Conservation (phyloP, 1,140 invertebrate genomes). For the Helicorthomorpha holstii region DNA sequence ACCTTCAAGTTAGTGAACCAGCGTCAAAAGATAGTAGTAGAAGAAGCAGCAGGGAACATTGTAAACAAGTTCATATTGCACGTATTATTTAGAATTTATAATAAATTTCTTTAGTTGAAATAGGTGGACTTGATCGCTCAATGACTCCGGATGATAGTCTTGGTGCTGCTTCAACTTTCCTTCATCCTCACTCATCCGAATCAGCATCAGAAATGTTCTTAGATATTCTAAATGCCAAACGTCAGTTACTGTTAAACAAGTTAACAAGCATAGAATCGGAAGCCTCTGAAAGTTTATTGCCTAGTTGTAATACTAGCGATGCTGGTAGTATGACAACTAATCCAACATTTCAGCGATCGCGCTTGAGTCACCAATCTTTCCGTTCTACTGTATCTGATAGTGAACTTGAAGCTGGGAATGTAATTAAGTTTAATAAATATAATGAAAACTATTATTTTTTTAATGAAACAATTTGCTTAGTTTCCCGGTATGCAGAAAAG, state of each 20-base stretch:
- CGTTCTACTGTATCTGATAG: conserved; percentile 83
- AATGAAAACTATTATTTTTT: neutral
- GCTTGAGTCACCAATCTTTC: conserved; percentile 40
- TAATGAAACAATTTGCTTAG: conserved; percentile 18
- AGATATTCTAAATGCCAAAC: conserved; percentile 71
- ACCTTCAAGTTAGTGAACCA: conserved; percentile 22
- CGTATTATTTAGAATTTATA: too few relatives aligned
- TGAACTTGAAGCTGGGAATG: conserved; percentile 66
- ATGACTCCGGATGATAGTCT: neutral
- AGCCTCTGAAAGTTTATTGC: conserved; percentile 29
- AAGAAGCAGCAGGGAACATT: conserved; percentile 1
- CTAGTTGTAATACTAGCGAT: conserved; percentile 39
- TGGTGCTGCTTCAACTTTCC: neutral
- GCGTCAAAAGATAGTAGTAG: conserved; percentile 10
- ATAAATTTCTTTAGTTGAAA: too few relatives aligned
- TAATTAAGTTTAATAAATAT: conserved; percentile 33
- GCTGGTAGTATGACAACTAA: conserved; percentile 65
- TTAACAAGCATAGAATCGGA: conserved; percentile 76
- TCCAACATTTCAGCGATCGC: conserved; percentile 39
- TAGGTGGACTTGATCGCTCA: neutral
- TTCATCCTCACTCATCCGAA: conserved; percentile 1
- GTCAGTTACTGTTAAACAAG: conserved; percentile 66
- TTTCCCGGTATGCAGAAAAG: conserved; percentile 41
- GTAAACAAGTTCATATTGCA: too few relatives aligned
- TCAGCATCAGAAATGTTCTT: conserved; percentile 59